Conservation (phyloP, 2,797 vertebrate species). For the Myripristis murdjan region DNA sequence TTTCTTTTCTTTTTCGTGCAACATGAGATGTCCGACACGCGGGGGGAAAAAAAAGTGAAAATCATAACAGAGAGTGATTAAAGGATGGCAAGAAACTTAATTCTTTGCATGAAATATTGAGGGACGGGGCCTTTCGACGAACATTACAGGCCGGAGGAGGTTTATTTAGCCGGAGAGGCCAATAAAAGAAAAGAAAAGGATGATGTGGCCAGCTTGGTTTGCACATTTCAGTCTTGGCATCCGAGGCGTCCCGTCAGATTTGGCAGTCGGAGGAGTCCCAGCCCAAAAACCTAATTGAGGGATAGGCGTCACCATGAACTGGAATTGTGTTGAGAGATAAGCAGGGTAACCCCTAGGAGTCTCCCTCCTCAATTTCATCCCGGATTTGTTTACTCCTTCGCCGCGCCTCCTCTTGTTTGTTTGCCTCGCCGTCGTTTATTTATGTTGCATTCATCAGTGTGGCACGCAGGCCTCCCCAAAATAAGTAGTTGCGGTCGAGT, state of each 20-base stretch:
- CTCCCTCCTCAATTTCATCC: conserved; percentile 20
- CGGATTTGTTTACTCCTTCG: conserved; percentile 74
- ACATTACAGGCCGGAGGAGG: conserved; percentile 48
- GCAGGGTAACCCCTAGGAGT: conserved; percentile 58
- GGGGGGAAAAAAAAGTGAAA: too few species aligned
- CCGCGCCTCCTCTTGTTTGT: conserved; percentile 67
- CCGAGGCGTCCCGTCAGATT: conserved; percentile 44
- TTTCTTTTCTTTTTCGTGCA: too few species aligned
- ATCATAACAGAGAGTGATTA: neutral
- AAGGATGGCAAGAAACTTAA: conserved; percentile 22
- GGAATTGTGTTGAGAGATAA: conserved; percentile 69
- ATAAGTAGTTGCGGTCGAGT: conserved; percentile 74
- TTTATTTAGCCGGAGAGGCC: conserved; percentile 62
- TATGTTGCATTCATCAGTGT: conserved; percentile 72
- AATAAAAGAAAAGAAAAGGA: too few species aligned
- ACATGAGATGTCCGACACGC: neutral
- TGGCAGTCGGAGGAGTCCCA: conserved; percentile 32
- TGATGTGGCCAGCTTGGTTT: conserved; percentile 55
- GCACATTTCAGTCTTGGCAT: conserved; percentile 61
- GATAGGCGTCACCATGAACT: conserved; percentile 55
- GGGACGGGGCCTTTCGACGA: neutral
- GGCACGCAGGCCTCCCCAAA: conserved; percentile 65
- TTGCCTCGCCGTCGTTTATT: conserved; percentile 77
- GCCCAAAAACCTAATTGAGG: conserved; percentile 38
- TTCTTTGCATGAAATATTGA: neutral